phyloP scores from a whole-genome alignment of 2,797 vertebrate species.

The Cheirogaleus major region DNA sequence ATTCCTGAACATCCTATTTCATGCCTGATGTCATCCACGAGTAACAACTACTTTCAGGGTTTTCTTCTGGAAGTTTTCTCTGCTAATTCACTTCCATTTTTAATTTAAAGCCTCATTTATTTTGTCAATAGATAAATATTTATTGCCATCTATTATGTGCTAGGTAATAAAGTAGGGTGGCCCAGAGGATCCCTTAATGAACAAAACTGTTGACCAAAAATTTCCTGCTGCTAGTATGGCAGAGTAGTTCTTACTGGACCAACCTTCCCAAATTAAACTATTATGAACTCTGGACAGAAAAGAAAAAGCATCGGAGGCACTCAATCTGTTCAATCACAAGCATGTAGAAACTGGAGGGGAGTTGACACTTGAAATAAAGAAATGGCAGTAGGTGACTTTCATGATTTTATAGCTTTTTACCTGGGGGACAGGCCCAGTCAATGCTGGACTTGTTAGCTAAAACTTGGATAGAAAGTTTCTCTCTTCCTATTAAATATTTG shows the following conservation, averaged over 20 bases:
- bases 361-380: not conserved
- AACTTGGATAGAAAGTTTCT: not conserved
- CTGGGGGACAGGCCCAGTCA: not conserved
- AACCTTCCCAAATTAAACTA: not conserved
- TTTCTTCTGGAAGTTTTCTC: not conserved
- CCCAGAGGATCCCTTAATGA: not conserved
- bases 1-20: not conserved
- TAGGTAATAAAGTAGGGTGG: not conserved
- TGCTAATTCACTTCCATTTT: constrained; percentile 21
- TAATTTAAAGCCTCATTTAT: not conserved
- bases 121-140: not conserved
- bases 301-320: not conserved
- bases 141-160: not conserved
- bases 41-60: not conserved
- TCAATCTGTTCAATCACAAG: not conserved
- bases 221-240: not conserved
- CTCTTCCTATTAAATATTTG: not conserved
- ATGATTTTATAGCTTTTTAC: constrained; percentile 1
- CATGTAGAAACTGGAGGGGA: not conserved
- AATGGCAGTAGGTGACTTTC: not conserved
- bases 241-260: not conserved
- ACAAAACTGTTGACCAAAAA: constrained; percentile 21
- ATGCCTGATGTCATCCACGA: not conserved
- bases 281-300: not conserved
- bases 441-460: not conserved